Evolutionary conservation across 2,113 vertebrate genomes (phyloP).

Genomic region (Cichladusa arquata): DNA sequence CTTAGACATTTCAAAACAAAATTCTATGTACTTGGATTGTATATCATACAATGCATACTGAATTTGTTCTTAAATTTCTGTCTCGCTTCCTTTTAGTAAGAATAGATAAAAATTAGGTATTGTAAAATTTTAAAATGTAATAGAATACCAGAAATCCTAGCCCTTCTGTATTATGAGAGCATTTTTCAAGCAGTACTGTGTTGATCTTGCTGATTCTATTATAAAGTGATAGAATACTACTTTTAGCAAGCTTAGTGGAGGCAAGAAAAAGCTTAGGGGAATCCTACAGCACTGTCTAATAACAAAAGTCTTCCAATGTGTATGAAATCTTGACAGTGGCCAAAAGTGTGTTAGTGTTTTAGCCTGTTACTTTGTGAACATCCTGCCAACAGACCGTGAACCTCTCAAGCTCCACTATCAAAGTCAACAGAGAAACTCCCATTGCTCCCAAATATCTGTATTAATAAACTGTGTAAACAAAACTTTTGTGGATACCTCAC

Average conservation of each 20-base stretch:
- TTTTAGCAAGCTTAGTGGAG: not conserved
- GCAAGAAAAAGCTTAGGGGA: not conserved
- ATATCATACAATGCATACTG: too few species aligned
- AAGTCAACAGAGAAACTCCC: not conserved
- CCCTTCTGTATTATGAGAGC: not conserved
- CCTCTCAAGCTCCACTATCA: not conserved
- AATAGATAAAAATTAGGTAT: not conserved
- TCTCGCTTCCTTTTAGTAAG: not conserved
- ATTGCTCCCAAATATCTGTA: not conserved
- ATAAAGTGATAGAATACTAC: not conserved
- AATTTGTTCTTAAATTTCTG: not conserved
- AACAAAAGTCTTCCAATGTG: not conserved
- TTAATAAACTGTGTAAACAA: constrained; percentile 32
- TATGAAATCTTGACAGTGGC: not conserved
- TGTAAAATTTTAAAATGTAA: not conserved
- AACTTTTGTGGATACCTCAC: not conserved
- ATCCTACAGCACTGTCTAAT: not conserved
- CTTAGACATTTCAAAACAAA: not conserved
- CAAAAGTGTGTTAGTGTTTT: not conserved
- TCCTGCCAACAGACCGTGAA: not conserved
- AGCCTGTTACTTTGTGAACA: not conserved
- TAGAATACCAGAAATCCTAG: not conserved
- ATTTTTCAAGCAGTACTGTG: not conserved
- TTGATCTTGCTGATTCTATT: not conserved
- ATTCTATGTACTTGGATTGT: not conserved